Conservation (phyloP, 2,888 invertebrate species). For the Argyra leucocephala region DNA sequence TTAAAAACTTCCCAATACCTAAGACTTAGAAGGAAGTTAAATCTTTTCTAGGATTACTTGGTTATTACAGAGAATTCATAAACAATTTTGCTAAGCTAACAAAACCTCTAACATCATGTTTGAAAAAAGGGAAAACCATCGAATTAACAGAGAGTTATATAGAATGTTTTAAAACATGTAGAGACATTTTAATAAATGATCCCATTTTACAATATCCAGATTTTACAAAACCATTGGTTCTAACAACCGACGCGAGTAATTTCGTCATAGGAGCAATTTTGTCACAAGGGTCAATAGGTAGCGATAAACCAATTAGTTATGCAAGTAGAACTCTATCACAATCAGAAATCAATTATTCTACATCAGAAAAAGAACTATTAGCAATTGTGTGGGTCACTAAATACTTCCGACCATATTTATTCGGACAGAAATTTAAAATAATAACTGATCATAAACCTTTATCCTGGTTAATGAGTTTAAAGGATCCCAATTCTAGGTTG, state of each 20-base stretch:
- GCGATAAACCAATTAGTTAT: conserved; percentile 17
- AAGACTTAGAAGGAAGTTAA: conserved; percentile 20
- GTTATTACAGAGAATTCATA: conserved; percentile 24
- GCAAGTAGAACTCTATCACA: conserved; percentile 15
- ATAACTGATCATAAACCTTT: conserved; percentile 18
- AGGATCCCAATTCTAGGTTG: conserved; percentile 14
- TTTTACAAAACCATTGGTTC: conserved; percentile 13
- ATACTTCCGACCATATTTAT: no score
- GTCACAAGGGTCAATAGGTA: conserved; percentile 16
- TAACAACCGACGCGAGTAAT: conserved; percentile 19
- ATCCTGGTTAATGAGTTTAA: conserved; percentile 13
- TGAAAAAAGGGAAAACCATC: conserved; percentile 18
- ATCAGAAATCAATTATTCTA: conserved; percentile 12
- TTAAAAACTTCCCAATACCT: conserved; percentile 15
- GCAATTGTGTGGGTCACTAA: no score
- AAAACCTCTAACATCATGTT: conserved; percentile 20
- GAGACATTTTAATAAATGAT: conserved; percentile 18
- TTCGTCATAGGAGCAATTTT: conserved; percentile 14
- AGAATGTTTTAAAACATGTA: conserved; percentile 19
- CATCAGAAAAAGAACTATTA: no score
- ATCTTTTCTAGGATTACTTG: conserved; percentile 22
- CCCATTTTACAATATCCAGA: conserved; percentile 15
- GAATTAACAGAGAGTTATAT: conserved; percentile 11
- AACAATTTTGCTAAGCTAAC: conserved; percentile 21
- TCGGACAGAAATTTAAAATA: conserved; percentile 16